Base-by-base conservation (phyloP, 2,888 invertebrate species). In the Sphaerophoria rueppellii region DNA sequence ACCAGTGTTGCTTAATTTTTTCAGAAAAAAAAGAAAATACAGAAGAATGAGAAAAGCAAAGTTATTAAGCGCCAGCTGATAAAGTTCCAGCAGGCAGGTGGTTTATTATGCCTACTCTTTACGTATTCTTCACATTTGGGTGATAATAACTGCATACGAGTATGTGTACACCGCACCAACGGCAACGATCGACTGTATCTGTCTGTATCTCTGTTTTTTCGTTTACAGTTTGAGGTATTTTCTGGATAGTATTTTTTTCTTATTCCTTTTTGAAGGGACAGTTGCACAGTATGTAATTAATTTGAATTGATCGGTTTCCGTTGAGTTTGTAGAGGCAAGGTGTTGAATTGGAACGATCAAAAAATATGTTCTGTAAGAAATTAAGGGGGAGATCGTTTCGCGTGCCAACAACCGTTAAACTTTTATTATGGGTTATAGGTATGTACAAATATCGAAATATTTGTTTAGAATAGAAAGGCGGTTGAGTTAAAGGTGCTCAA, bases 51-150 rank as follows among this genome's bases (percentile, higher is more conserved):
- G 7, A 16, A 16, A 16, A 37, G 48, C 63, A 48, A 35, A 43
- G 71, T 75, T 79, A 75, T 55, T 79, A 61, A 77, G 75, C 75
- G 75, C 83, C 83, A 83, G 79, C 79, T 72, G 83, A 83, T 79
- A 60, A 60, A 82, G 65, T 71, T 57, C 55, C 63, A 50, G 40
- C 55, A 57, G 72, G 83, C 83, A 83, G 83, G 83, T 83, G 83
- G 78, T 79, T 82, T 76, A 65, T 81, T 71, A 81, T 71, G 46
- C 52, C 46, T 65, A 50, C 35, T 52, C 63, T 70, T 82, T 58
- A n/a, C 11, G 88, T 89, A 12, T 87, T 11, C 37, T 67, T 67
- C 67, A 14, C 5, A 43, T 40, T 69, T 73, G 46, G 43, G 46
- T 73, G 37, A 65, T 79, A 67, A 79, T 80, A 74, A 70, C 40